Conservation (phyloP, 2,113 vertebrate genomes). For the Coryphaenoides rupestris region DNA sequence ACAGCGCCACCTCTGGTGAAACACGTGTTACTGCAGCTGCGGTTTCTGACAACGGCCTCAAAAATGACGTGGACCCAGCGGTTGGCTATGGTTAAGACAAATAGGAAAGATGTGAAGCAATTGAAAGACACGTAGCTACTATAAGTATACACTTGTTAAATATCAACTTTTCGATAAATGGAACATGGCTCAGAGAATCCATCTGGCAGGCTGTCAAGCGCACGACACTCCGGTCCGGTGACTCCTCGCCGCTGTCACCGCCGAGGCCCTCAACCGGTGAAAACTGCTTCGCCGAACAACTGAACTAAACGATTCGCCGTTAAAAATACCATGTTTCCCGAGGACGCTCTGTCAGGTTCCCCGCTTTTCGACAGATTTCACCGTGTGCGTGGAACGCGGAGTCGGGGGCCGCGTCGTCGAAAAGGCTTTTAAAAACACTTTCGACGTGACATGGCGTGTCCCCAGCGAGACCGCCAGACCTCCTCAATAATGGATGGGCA, state of each 20-base stretch:
- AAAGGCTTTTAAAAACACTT: conserved; percentile 77
- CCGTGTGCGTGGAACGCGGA: too few species aligned
- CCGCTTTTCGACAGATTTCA: conserved; percentile 70
- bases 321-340: conserved; percentile 69
- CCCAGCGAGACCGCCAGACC: conserved; percentile 50
- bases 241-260: conserved; percentile 47
- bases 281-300: conserved; percentile 40
- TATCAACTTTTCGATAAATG: too few species aligned
- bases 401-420: conserved; percentile 54
- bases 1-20: too few species aligned
- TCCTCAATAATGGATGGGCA: conserved; percentile 76
- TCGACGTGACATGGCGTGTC: conserved; percentile 67
- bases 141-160: too few species aligned
- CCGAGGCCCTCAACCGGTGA: conserved; percentile 58
- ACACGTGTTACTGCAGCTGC: too few species aligned
- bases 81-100: too few species aligned
- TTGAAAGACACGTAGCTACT: too few species aligned
- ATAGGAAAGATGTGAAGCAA: too few species aligned
- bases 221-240: conserved; percentile 60
- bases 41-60: too few species aligned
- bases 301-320: conserved; percentile 71
- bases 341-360: conserved; percentile 72
- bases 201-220: conserved; percentile 49
- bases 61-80: too few species aligned
- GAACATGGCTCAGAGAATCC: too few species aligned